Evolutionary conservation across 2,888 invertebrate genomes (phyloP).

Genomic region (Augochlorella aurata): DNA sequence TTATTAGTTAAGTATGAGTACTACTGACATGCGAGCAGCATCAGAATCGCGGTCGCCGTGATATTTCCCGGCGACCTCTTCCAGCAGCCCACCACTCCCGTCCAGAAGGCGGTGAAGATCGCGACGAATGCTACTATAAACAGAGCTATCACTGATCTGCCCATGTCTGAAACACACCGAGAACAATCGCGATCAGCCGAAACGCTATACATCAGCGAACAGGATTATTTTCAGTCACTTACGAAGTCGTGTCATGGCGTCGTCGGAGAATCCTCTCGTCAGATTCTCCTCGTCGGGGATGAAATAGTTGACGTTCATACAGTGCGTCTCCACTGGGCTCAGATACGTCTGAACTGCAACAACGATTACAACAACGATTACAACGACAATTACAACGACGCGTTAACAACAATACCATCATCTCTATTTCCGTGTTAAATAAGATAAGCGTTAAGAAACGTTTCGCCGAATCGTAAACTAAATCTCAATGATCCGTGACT

Average conservation of each 20-base stretch:
- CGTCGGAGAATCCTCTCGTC: conserved; percentile 90
- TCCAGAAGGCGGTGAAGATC: conserved; percentile 96
- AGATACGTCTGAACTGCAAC: conserved; percentile 91
- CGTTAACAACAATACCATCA: not conserved
- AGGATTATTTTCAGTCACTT: conserved; percentile 77
- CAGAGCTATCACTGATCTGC: conserved; percentile 95
- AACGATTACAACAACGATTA: not conserved
- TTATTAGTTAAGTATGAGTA: not conserved
- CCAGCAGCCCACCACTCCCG: conserved; percentile 98
- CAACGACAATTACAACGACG: no score
- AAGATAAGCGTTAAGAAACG: no score
- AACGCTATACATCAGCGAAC: not conserved
- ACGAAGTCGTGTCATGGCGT: conserved; percentile 93
- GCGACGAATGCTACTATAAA: conserved; percentile 96
- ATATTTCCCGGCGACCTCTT: conserved; percentile 96
- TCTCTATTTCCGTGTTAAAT: no score
- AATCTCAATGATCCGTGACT: no score
- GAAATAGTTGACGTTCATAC: conserved; percentile 97
- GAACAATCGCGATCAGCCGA: not conserved
- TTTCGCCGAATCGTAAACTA: no score
- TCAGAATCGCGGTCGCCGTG: conserved; percentile 95
- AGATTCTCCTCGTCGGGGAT: conserved; percentile 94
- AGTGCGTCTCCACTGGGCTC: conserved; percentile 96
- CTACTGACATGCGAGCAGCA: conserved; percentile 92
- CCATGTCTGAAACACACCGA: conserved; percentile 86